Evolutionary conservation across 53 echinoderm and acorn worm species (phyloP).

Genomic region (Henricia sp.): DNA sequence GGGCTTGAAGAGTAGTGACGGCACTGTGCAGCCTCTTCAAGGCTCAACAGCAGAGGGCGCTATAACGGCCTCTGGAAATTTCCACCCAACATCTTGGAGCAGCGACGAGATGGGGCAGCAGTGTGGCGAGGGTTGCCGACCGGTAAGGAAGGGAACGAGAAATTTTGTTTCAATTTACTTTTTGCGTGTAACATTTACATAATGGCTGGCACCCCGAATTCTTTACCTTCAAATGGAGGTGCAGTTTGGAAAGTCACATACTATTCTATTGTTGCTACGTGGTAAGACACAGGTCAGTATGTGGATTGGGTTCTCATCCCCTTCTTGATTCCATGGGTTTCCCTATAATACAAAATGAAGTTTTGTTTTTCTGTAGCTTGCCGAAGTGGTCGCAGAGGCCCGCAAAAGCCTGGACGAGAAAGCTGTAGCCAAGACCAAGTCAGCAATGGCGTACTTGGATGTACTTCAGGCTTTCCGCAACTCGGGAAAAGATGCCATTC

Average conservation of each 20-base stretch:
- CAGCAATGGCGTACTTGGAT: slow-evolving; percentile 81
- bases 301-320: too few relatives aligned
- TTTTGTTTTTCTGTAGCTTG: slow-evolving; percentile 61
- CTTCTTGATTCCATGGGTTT: too few relatives aligned
- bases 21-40: slow-evolving; percentile 54
- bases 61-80: slow-evolving; percentile 69
- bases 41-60: slow-evolving; percentile 85
- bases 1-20: slow-evolving; percentile 68
- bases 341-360: too few relatives aligned
- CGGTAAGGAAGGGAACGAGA: too few relatives aligned
- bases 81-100: slow-evolving; percentile 62
- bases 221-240: too few relatives aligned
- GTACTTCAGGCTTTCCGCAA: slow-evolving; percentile 82
- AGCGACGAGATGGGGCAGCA: slow-evolving; percentile 78
- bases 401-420: slow-evolving; percentile 72
- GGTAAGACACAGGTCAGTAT: too few relatives aligned
- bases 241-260: too few relatives aligned
- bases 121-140: slow-evolving; percentile 87
- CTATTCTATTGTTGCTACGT: too few relatives aligned
- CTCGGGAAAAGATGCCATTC: slow-evolving; percentile 81
- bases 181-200: too few relatives aligned
- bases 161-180: too few relatives aligned
- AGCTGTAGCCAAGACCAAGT: slow-evolving; percentile 77
- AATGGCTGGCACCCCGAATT: too few relatives aligned
- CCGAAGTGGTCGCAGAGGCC: slow-evolving; percentile 77